Conservation (phyloP, 2,113 vertebrate genomes). For the Forbesichthys papilliferus region DNA sequence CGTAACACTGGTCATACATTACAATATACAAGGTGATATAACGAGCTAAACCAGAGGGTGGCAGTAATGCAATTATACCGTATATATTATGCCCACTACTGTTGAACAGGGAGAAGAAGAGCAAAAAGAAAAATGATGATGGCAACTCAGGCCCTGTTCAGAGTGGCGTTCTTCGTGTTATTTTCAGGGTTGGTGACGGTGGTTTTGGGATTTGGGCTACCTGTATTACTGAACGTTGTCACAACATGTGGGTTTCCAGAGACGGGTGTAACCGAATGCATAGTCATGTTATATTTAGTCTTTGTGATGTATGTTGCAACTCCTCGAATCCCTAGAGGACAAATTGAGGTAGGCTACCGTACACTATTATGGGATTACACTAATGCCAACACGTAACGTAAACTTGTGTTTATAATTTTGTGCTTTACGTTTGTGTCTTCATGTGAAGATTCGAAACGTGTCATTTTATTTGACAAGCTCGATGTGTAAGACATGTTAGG, state of each 20-base stretch:
- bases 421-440: background rate
- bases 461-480: no score
- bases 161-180: conserved; percentile 41
- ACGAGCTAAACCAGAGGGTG: no score
- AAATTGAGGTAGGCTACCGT: conserved; percentile 69
- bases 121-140: conserved; percentile 55
- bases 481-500: no score
- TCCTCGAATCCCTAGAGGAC: conserved; percentile 75
- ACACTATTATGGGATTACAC: background rate
- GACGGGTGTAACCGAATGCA: conserved; percentile 71
- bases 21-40: no score
- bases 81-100: no score
- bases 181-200: conserved; percentile 74
- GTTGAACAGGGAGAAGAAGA: no score
- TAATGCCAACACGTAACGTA: background rate
- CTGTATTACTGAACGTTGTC: conserved; percentile 55
- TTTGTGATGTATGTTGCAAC: conserved; percentile 74
- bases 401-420: background rate
- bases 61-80: no score
- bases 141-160: conserved; percentile 37
- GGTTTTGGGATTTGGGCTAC: conserved; percentile 75
- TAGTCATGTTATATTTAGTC: conserved; percentile 68
- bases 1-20: no score
- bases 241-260: conserved; percentile 66
- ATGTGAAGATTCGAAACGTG: no score